Evolutionary conservation across 2,888 invertebrate genomes (phyloP), one percentile per base, ranked within the genome.

Genomic region (Macrophya alboannulata): DNA sequence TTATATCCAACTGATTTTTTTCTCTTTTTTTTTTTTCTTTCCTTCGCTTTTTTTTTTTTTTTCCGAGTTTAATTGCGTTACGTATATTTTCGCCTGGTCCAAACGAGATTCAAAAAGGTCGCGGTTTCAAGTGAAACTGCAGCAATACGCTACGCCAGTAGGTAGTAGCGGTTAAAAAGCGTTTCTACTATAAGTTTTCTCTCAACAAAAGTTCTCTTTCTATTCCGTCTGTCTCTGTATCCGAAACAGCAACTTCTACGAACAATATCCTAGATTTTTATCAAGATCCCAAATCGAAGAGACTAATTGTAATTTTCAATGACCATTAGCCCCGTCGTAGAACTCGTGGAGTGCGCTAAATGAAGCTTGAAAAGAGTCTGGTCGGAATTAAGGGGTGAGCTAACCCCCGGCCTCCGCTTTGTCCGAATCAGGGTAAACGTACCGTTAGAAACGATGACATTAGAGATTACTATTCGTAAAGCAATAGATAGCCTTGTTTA

Each of bases 371-470:
- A 81, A 15, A 51, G 43, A 81, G 21, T 81, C 31, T 21, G 62
- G 25, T 81, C 43, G 81, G 45, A 62, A 51, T 81, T 59, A 62
- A 62, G 62, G 59, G 81, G 43, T 62, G 62, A 81, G 15, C 62
- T 9, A 81, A 43, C 21, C 59, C 43, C 21, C n/a, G 31, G n/a
- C 4, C 31, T 43, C 62, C 81, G 62, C 62, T 59, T 59, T 62
- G 62, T 81, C 43, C 21, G 59, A 81, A 81, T 81, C 43, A 62
- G 21, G 21, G 43, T 81, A 62, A 81, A 62, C 81, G 81, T 51
- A 43, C 59, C 81, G 43, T 59, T 62, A 62, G 59, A 15, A 81
- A 81, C 77, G 77, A 62, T 81, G 59, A 59, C 62, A 81, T 62
- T 10, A 81, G 51, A 40, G 62, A 81, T 62, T 81, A 12, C 81